Evolutionary conservation across 2,797 vertebrate species (phyloP).

Genomic region (Chanos chanos): DNA sequence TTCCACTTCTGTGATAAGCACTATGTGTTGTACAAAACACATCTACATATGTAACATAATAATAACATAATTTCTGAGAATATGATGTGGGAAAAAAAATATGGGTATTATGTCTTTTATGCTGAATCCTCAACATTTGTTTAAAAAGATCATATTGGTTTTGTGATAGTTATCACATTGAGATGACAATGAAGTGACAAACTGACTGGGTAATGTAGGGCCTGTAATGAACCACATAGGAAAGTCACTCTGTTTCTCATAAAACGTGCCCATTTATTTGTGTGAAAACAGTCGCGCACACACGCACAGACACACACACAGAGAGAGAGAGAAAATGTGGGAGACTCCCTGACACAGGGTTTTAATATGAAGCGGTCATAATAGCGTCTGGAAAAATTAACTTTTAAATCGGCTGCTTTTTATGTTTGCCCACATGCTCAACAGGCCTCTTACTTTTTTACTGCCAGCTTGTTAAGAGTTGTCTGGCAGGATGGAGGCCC

Average conservation of each 20-base stretch:
- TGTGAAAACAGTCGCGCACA: conserved; percentile 26
- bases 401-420: conserved; percentile 77
- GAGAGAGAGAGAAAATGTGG: conserved; percentile 34
- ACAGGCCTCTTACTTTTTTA: conserved; percentile 77
- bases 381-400: conserved; percentile 78
- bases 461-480: conserved; percentile 80
- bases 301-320: conserved; percentile 38
- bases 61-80: no score
- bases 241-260: conserved; percentile 59
- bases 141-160: conserved; percentile 56
- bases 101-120: conserved; percentile 40
- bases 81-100: conserved; percentile 35
- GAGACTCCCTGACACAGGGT: conserved; percentile 68
- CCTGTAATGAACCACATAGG: conserved; percentile 70
- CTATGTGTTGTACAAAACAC: no score
- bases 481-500: conserved; percentile 70
- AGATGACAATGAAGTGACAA: conserved; percentile 62
- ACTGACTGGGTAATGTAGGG: conserved; percentile 66
- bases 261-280: conserved; percentile 38
- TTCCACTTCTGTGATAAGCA: conserved; percentile 33
- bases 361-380: conserved; percentile 73
- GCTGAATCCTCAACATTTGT: conserved; percentile 37
- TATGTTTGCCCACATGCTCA: conserved; percentile 82
- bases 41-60: no score
- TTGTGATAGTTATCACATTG: conserved; percentile 58